These are phyloP conservation scores for Drosophila tsacasi DNA, from an alignment of 1,140 invertebrate genomes.

Conservation along the genomic window DNA sequence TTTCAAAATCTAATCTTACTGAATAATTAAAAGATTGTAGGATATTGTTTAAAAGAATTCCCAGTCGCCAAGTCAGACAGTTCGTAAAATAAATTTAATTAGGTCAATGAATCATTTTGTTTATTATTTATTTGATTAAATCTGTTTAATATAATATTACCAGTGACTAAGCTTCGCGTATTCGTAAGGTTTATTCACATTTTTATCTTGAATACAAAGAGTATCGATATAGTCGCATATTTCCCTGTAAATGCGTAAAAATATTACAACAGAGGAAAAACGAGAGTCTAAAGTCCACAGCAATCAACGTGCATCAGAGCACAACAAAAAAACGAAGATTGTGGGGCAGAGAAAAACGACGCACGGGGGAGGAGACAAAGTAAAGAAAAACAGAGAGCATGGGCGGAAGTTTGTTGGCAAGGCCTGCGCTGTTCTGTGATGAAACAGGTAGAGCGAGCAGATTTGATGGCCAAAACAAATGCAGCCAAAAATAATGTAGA, in stretches of 20 bases:
- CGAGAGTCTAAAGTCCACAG: conserved; percentile 59
- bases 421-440: conserved; percentile 3
- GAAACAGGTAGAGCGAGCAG: conserved; percentile 30
- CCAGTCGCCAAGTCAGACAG: not conserved
- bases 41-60: not conserved
- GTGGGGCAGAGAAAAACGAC: not conserved
- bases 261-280: conserved; percentile 42
- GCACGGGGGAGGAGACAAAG: not conserved
- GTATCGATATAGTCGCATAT: not conserved
- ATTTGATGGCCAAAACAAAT: conserved; percentile 25
- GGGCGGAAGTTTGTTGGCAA: conserved; percentile 35
- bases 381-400: conserved; percentile 28
- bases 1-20: not conserved
- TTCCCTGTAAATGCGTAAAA: conserved; percentile 9
- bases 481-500: conserved; percentile 13
- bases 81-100: conserved; percentile 4
- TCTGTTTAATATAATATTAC: not conserved
- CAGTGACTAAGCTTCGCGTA: conserved; percentile 8
- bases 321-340: conserved; percentile 23
- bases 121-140: not conserved
- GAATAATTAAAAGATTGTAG: not conserved
- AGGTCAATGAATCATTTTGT: conserved; percentile 26
- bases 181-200: not conserved
- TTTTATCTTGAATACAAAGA: not conserved
- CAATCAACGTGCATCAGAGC: conserved; percentile 37